Base-by-base conservation (phyloP, 2,888 invertebrate species). In the Drosophila conformis region DNA sequence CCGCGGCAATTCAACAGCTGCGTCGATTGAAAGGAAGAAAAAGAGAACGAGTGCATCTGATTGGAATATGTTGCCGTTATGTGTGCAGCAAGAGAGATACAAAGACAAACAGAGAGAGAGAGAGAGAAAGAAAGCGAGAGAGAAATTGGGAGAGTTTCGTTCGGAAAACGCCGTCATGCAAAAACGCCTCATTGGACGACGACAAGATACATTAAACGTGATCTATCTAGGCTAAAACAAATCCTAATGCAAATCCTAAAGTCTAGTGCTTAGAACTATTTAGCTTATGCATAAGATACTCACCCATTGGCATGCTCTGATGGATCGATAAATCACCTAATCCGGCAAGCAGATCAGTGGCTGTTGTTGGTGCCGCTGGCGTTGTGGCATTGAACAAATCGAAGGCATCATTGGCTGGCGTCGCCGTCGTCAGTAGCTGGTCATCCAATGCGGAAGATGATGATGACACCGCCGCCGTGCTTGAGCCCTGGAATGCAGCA, bases 401-500 rank as follows among this genome's bases (percentile, higher is more conserved):
- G 63, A 92, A 91, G 11, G 85, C 79, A 73, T 89, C 91, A 57
- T 91, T 92, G 13, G 90, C 84, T 66, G 91, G 90, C 15, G 83
- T 87, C 33, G 90, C 82, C 7, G 90, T 87, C 29, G 78, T 71
- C 64, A 85, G 46, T 38, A 90, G 68, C 64, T 90, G 88, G 0
- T 76, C 86, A 36, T 91, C 91, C 33, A 91, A 54, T 5, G 52
- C 73, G 1, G 71, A 53, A 7, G 78, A 56, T 15, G 81, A 56
- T 1, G 73, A 70, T 51, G 46, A 46, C 2, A 68, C 64, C 21
- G 66, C 58, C 35, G 70, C 62, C 35, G 78, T 78, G 38, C 35
- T 63, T 35, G 83, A 83, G 53, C 90, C 91, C 84, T 92, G 91
- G 93, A 97, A 97, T 11, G 97, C 97, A 52, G 95, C 95, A 92